These are phyloP conservation scores for Hanleya hanleyi DNA, from an alignment of 2,888 invertebrate species.

Conservation along the genomic window DNA sequence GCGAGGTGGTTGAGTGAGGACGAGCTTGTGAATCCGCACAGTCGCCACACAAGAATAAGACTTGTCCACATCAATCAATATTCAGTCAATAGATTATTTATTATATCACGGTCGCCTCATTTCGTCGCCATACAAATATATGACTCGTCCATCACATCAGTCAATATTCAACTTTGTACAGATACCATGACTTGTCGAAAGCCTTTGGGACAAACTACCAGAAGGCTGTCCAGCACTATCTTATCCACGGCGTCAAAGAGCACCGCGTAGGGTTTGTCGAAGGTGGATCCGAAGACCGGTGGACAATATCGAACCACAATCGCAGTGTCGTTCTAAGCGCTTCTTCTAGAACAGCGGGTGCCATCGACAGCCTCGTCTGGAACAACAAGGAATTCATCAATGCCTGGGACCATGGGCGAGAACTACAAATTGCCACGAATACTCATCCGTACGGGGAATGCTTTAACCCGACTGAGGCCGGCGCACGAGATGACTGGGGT, in stretches of 20 bases:
- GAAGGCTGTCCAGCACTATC: constrained; percentile 37
- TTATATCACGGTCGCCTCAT: too few relatives aligned
- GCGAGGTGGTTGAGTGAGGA: too few relatives aligned
- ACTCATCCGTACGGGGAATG: constrained; percentile 37
- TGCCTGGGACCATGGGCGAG: constrained; percentile 40
- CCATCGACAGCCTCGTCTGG: constrained; percentile 46
- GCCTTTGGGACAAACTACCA: constrained; percentile 38
- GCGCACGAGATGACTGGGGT: constrained; percentile 32
- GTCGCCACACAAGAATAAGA: too few relatives aligned
- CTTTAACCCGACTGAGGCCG: constrained; percentile 48
- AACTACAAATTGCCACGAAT: constrained; percentile 44
- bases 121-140: too few relatives aligned
- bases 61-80: too few relatives aligned
- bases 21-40: too few relatives aligned
- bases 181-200: constrained; percentile 35
- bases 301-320: constrained; percentile 34
- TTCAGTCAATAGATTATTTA: too few relatives aligned
- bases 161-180: constrained; percentile 22
- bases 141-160: too few relatives aligned
- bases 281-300: constrained; percentile 29
- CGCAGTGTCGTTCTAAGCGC: constrained; percentile 36
- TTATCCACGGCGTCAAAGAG: constrained; percentile 27
- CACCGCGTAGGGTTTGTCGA: constrained; percentile 34
- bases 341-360: constrained; percentile 40
- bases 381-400: constrained; percentile 38